Evolutionary conservation across 2,113 vertebrate species (phyloP), one percentile per base, ranked within the genome.

Genomic region (Bombycilla garrulus): DNA sequence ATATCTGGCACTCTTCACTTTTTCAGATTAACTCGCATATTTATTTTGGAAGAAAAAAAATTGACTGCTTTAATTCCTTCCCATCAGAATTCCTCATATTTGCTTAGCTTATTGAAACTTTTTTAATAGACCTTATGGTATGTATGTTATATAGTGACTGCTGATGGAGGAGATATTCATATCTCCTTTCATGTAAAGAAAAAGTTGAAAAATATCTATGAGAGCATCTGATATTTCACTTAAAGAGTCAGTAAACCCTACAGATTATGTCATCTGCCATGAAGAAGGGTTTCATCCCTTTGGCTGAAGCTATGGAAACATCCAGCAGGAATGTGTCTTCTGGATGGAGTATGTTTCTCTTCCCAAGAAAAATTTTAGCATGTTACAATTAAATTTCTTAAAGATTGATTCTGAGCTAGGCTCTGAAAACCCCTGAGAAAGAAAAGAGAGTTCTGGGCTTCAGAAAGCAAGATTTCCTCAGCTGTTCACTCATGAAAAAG

Each of bases 11-110:
- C 77, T 88, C 84, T 80, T 53, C 72, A 71, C 58, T 86, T 81
- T 60, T 78, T 67, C 91, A 93, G 88, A 93, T 94, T 93, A 94
- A 79, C 70, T 87, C 0, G 11, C 58, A 54, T 95, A 92, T 97
- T 95, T 94, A 92, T 87, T 95, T 89, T 92, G 85, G 91, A 91
- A 72, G 78, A n/a, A 66, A 81, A 74, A 88, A 93, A 90, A 62
- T 33, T 19, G 86, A 56, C 22, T 5, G 40, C 51, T 94, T 93
- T 88, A 94, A 91, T 92, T 83, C 48, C 51, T 91, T 73, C 77
- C 77, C 80, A 84, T 93, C 93, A 94, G 80, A 92, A 94, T 88
- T 78, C 76, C 71, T 88, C 78, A 29, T 62, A 85, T 92, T 91
- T 94, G 24, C 81, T 86, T 42, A 80, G 57, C 58, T 94, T 91